Evolutionary conservation across 37 sponge, comb jelly and placozoan species (phyloP), one percentile per base, ranked within the genome.

Genomic region (Bolinopsis microptera): DNA sequence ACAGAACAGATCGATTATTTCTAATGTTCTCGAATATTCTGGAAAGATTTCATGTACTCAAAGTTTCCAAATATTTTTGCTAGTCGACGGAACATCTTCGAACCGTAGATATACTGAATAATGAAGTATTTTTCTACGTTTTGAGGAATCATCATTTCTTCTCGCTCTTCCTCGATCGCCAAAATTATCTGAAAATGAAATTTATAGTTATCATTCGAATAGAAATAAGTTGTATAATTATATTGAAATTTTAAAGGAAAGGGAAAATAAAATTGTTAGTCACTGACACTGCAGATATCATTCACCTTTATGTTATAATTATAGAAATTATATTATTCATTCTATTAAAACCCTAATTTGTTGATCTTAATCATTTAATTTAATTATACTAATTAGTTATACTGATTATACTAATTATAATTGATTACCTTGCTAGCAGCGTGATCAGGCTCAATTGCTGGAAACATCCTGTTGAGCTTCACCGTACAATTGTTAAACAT

Each of bases 111-210:
- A 28, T 72, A 72, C 26, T 72, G 75, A 28, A 72, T 23, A 2
- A 72, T 21, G 18, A 72, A 72, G 75, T 30, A 72, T 28, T 72
- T 72, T 28, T 72, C 75, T 3, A 28, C 18, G 75, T 72, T n/a
- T 72, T 72, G 26, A 28, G 75, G 75, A 28, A 72, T 72, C 75
- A 72, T 28, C 75, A 72, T 72, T 72, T 72, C 75, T n/a, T 72
- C 75, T 28, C 75, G 26, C 18, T 72, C 75, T 72, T 72, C 75
- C 26, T 72, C 75, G 26, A 72, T 72, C 26, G 75, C 75, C 5
- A n/a, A 30, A 72, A 72, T 21, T 24, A 72, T 72, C 75, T 72
- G 75, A 30, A 72, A 21, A 30, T 30, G 3, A 5, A n/a, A n/a
- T n/a, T n/a, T n/a, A n/a, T n/a, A n/a, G n/a, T n/a, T n/a, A n/a